phyloP scores from a whole-genome alignment of 2,888 invertebrate species.

The Agrochola lota region DNA sequence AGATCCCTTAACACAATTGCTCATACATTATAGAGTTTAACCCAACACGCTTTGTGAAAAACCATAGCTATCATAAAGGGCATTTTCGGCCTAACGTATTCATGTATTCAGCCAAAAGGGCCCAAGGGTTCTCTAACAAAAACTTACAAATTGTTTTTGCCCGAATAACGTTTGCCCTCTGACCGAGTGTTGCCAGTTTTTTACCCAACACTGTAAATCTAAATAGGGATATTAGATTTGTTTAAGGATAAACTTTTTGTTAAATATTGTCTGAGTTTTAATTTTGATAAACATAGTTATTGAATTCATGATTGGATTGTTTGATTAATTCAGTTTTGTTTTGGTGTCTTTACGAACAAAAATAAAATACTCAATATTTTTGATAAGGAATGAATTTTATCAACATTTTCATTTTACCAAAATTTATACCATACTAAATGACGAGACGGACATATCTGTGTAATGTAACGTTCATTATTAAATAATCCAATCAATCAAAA shows the following conservation, averaged over 20 bases:
- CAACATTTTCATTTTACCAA: too few relatives aligned
- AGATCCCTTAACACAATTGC: conserved; percentile 51
- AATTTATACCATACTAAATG: background rate
- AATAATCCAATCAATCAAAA: background rate
- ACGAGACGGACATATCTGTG: background rate
- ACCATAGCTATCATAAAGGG: conserved; percentile 71
- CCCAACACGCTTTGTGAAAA: conserved; percentile 62
- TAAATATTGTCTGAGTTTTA: conserved; percentile 40
- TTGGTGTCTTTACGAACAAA: background rate
- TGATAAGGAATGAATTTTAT: too few relatives aligned
- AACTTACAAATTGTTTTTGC: conserved; percentile 84
- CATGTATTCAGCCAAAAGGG: conserved; percentile 77
- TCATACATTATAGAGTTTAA: conserved; percentile 58
- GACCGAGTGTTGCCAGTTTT: conserved; percentile 69
- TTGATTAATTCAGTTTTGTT: background rate
- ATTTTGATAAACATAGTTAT: background rate
- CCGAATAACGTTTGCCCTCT: conserved; percentile 76
- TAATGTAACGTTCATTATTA: background rate
- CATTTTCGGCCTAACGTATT: conserved; percentile 76
- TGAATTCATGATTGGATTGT: conserved; percentile 4
- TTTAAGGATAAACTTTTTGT: conserved; percentile 45
- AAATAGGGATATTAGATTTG: conserved; percentile 65
- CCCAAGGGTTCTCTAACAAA: conserved; percentile 74
- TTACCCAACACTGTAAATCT: conserved; percentile 61
- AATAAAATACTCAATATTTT: background rate